phyloP scores from a whole-genome alignment of 1,140 invertebrate species.

The Conus ventricosus region DNA sequence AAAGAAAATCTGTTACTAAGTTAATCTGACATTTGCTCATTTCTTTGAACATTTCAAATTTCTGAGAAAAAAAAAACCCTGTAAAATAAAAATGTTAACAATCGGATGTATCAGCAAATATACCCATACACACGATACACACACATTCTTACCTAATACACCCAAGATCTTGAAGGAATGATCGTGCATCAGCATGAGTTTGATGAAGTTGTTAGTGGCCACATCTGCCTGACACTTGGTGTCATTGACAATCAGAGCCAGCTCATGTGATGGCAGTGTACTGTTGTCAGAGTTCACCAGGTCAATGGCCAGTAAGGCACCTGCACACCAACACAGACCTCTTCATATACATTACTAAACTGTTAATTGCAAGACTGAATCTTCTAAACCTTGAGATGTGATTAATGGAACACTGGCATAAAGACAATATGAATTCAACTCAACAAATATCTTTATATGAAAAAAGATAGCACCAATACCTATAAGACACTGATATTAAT shows the following conservation, averaged over 20 bases:
- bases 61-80: no score
- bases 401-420: no score
- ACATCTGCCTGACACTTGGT: conserved; percentile 85
- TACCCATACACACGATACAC: conserved; percentile 4
- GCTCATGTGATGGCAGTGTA: conserved; percentile 80
- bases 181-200: conserved; percentile 77
- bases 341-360: not conserved
- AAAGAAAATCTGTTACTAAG: no score
- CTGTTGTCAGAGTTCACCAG: conserved; percentile 81
- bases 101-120: not conserved
- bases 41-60: no score
- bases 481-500: no score
- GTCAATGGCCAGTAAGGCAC: conserved; percentile 81
- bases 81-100: no score
- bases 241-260: conserved; percentile 80
- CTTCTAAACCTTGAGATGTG: no score
- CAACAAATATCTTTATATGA: no score
- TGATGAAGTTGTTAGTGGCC: conserved; percentile 87
- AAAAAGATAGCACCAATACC: no score
- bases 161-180: conserved; percentile 71
- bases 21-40: no score
- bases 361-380: not conserved
- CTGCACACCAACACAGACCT: conserved; percentile 67
- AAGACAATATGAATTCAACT: not conserved
- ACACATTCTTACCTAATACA: conserved; percentile 79